A percentile compares a stretch with the other conserved stretches of the same genome.
Conservation (phyloP, 2,113 vertebrate genomes). For the Alexandromys fortis region DNA sequence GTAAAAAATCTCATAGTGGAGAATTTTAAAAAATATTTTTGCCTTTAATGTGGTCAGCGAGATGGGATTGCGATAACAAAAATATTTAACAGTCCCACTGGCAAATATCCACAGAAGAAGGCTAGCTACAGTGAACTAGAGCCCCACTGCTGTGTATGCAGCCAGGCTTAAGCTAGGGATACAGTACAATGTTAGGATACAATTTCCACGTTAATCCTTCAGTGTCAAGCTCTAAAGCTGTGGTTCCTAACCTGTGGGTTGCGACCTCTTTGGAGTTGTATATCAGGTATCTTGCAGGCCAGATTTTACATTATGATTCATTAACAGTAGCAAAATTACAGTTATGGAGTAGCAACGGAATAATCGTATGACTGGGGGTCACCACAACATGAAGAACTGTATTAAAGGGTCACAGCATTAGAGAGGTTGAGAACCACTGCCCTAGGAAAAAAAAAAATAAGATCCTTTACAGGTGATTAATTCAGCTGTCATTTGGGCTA, state of each 20-base stretch:
- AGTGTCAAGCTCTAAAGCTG: background rate
- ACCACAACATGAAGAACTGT: background rate
- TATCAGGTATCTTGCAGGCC: background rate
- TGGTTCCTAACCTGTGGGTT: background rate
- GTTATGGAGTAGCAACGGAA: background rate
- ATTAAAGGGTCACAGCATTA: background rate
- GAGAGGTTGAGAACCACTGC: background rate
- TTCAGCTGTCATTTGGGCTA: background rate
- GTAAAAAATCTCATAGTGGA: background rate
- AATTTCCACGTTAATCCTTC: background rate
- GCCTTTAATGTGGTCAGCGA: background rate
- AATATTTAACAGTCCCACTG: background rate
- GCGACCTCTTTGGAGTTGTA: background rate
- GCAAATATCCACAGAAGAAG: background rate
- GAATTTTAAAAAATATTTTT: slow-evolving; percentile 24
- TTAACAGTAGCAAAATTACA: background rate
- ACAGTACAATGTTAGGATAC: background rate
- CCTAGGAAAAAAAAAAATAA: slow-evolving; percentile 21
- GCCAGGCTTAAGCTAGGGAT: background rate
- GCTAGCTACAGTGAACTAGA: background rate
- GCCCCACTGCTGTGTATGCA: background rate
- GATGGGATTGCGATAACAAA: background rate
- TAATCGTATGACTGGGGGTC: background rate
- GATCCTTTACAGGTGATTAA: slow-evolving; percentile 11
- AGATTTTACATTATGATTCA: background rate